Base-by-base conservation (phyloP, 2,888 invertebrate genomes). In the Caenorhabditis afra region DNA sequence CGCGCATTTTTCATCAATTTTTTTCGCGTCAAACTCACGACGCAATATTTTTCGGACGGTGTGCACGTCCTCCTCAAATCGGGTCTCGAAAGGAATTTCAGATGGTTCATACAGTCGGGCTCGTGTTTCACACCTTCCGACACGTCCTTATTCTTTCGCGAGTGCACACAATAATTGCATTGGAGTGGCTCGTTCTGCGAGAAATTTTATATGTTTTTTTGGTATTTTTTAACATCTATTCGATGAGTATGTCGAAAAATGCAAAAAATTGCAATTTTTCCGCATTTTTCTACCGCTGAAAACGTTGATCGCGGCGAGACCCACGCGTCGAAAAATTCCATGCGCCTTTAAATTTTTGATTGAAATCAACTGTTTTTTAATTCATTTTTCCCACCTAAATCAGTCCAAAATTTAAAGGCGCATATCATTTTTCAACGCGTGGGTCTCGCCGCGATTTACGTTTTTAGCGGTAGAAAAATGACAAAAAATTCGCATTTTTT, bases 21-120 rank as follows among this genome's bases (percentile, higher is more conserved):
- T 8, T 20, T n/a, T n/a, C n/a, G n/a, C n/a, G 3, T 29, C 29
- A 29, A 29, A 29, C 1, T 35, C 14, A 85, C 85, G 64, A 80
- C 70, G 59, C 86, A 86, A 57, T 77, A 86, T 39, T 81, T 79
- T 55, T 86, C 86, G 4, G 62, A 41, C 18, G 67, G 75, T 3
- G 86, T 83, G 39, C 86, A 86, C 0, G 80, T 73, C 45, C 86
- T 70, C 22, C 81, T 57, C 66, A 84, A 50, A 66, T 86, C 86
- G 4, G 81, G 68, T 53, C 86, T 53, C 35, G 86, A 84, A 7
- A 82, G 66, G 52, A 86, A 83, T 50, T 84, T 84, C 50, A 84
- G 68, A 58, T 82, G 81, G 50, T 86, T 86, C 86, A 86, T 86
- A 62, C 86, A 86, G 41, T 86, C 86, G 10, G 86, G 82, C 39